A percentile compares a stretch with the other conserved stretches of the same genome.
Conservation (phyloP, 2,888 invertebrate genomes). For the Rhamnusium bicolor region DNA sequence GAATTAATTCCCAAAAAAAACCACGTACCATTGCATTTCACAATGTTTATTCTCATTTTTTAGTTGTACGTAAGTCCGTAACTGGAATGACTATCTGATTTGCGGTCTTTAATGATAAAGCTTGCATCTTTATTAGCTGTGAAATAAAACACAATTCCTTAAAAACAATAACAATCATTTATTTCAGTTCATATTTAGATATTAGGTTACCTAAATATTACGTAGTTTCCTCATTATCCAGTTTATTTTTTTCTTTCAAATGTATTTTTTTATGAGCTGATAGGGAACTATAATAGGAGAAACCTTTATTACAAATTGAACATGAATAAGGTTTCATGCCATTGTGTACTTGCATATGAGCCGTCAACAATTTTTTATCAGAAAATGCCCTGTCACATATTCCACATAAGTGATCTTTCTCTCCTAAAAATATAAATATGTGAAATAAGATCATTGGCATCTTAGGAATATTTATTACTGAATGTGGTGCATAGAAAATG, state of each 20-base stretch:
- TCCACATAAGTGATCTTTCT: conserved; percentile 43
- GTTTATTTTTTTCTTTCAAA: conserved; percentile 1
- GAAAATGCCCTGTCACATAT: conserved; percentile 41
- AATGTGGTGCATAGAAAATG: too few relatives aligned
- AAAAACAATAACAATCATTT: neutral
- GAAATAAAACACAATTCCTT: neutral
- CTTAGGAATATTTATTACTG: too few relatives aligned
- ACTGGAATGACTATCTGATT: too few relatives aligned
- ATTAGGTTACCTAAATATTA: neutral
- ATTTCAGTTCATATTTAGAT: neutral
- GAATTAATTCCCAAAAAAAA: too few relatives aligned
- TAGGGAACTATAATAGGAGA: conserved; percentile 55
- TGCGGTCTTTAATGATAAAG: too few relatives aligned
- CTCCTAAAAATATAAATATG: conserved; percentile 36
- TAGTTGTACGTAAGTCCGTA: too few relatives aligned
- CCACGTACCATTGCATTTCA: too few relatives aligned
- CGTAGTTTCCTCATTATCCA: neutral
- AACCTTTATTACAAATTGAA: conserved; percentile 59
- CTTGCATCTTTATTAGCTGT: neutral
- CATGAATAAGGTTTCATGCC: conserved; percentile 34
- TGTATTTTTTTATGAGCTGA: conserved; percentile 35
- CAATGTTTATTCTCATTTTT: too few relatives aligned
- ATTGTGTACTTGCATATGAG: conserved; percentile 38
- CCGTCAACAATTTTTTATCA: conserved; percentile 34
- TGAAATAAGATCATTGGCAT: neutral